phyloP scores from a whole-genome alignment of 2,888 invertebrate species.

The Hypolimnas misippus region DNA sequence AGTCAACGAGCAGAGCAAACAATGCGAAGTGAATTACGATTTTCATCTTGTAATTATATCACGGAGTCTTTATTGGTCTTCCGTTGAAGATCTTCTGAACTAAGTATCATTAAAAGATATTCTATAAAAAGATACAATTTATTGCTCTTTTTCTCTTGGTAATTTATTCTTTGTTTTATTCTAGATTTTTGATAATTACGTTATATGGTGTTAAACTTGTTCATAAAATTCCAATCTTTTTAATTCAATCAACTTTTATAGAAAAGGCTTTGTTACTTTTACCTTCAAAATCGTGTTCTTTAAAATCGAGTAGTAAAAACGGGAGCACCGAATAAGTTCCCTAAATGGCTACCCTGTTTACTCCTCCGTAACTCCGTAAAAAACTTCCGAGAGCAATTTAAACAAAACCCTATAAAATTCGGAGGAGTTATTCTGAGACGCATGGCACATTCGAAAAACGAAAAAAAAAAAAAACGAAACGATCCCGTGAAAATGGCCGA shows the following conservation, averaged over 20 bases:
- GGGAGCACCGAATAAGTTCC: conserved; percentile 22
- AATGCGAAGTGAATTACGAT: conserved; percentile 35
- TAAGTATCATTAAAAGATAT: conserved; percentile 3
- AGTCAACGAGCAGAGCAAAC: conserved; percentile 28
- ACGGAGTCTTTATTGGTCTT: conserved; percentile 12
- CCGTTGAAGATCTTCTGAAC: conserved; percentile 3
- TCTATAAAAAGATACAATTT: not conserved
- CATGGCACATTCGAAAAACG: conserved; percentile 36
- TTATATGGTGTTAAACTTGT: not conserved
- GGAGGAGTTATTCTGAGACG: conserved; percentile 44
- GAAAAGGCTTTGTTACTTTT: not conserved
- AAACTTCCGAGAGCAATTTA: conserved; percentile 44
- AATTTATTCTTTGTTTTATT: too few relatives aligned
- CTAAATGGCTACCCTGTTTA: conserved; percentile 38
- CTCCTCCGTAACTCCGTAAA: conserved; percentile 35
- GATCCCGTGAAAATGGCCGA: conserved; percentile 69
- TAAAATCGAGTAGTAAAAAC: conserved; percentile 13
- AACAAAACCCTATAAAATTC: conserved; percentile 43
- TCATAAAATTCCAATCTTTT: not conserved
- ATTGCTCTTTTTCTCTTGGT: too few relatives aligned
- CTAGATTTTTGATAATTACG: not conserved
- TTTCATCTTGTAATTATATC: conserved; percentile 28
- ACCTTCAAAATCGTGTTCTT: not conserved
- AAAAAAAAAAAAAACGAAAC: conserved; percentile 54
- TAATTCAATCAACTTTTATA: not conserved